Percentiles rank a stretch among this genome's conserved stretches.
These are phyloP conservation scores for Rhabdophis nuchalis DNA, from an alignment of 2,797 vertebrate genomes.

Conservation along the genomic window DNA sequence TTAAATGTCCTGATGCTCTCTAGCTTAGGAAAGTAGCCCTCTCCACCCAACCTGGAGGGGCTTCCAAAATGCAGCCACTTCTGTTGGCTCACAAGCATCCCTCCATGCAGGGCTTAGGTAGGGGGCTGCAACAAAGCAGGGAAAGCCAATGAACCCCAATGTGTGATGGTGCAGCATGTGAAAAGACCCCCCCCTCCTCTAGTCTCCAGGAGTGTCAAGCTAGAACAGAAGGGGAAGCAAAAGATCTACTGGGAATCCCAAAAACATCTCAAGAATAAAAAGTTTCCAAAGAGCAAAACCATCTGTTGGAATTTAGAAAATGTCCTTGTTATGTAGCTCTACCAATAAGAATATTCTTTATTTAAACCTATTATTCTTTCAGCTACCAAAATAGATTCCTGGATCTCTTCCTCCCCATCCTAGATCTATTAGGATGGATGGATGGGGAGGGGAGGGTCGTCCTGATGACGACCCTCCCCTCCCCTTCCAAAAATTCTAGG, in stretches of 20 bases:
- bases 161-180: not conserved
- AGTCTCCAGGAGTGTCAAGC: not conserved
- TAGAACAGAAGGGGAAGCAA: not conserved
- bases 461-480: not conserved
- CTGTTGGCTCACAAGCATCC: not conserved
- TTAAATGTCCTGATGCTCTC: constrained; percentile 63
- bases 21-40: constrained; percentile 16
- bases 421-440: too few species aligned
- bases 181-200: not conserved
- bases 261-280: not conserved
- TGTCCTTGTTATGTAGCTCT: not conserved
- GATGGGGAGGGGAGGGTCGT: too few species aligned
- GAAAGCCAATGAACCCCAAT: not conserved
- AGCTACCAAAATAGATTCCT: not conserved
- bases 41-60: not conserved
- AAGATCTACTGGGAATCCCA: not conserved
- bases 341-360: not conserved
- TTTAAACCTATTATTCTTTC: not conserved
- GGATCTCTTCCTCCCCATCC: not conserved
- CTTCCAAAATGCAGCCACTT: accelerated
- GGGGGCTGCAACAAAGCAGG: not conserved
- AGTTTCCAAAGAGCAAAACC: not conserved
- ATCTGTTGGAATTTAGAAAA: not conserved
- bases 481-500: not conserved
- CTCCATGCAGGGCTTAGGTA: not conserved